A percentile compares a stretch with the other conserved stretches of the same genome.
Evolutionary conservation across 2,797 vertebrate species (phyloP).

Genomic region (Lacerta bilineata): DNA sequence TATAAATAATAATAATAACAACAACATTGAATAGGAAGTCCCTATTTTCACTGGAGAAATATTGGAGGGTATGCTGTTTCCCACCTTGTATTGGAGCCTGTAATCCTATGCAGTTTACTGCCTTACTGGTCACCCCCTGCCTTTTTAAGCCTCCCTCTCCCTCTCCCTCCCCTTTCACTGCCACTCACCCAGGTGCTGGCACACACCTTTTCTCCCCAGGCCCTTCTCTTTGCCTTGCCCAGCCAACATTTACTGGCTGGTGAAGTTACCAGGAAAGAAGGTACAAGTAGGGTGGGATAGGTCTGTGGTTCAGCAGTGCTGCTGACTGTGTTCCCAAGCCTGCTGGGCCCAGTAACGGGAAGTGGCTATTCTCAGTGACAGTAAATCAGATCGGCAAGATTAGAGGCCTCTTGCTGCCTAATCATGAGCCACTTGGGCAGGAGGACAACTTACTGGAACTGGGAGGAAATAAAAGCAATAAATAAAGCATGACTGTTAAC

Average conservation of each 20-base stretch:
- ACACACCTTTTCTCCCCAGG: background rate
- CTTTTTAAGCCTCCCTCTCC: background rate
- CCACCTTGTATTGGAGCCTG: background rate
- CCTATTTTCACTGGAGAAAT: too few species aligned
- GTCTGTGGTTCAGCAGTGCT: slow-evolving; percentile 43
- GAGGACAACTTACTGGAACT: slow-evolving; percentile 83
- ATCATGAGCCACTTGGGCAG: slow-evolving; percentile 78
- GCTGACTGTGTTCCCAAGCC: slow-evolving; percentile 66
- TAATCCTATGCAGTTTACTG: background rate
- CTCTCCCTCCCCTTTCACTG: background rate
- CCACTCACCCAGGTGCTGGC: background rate
- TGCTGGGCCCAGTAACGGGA: slow-evolving; percentile 77
- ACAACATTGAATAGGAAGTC: too few species aligned
- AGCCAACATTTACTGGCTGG: slow-evolving; percentile 59
- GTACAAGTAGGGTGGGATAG: slow-evolving; percentile 18
- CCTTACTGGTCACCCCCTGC: background rate
- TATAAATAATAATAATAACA: too few species aligned
- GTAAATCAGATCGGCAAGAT: slow-evolving; percentile 82
- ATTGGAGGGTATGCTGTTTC: background rate
- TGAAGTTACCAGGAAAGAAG: slow-evolving; percentile 67
- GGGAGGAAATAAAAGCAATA: slow-evolving; percentile 80
- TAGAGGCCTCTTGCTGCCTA: slow-evolving; percentile 78
- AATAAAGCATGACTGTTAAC: slow-evolving; percentile 76
- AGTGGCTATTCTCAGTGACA: slow-evolving; percentile 74
- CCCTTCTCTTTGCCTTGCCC: background rate